Conservation (phyloP, 1,140 invertebrate species). For the Apis cerana region DNA sequence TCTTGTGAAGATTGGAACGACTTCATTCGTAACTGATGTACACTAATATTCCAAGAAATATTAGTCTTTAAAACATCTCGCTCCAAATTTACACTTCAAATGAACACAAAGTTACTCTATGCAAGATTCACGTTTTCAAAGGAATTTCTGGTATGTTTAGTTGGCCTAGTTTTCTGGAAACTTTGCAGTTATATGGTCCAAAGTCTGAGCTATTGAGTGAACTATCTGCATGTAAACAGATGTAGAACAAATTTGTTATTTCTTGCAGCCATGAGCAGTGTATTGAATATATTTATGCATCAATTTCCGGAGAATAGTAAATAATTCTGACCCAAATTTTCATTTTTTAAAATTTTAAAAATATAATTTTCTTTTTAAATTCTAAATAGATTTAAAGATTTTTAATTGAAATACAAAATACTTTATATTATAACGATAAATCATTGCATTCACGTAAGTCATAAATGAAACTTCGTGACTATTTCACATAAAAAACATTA, state of each 20-base stretch:
- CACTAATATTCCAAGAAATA: neutral
- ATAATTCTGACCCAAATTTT: too few species aligned
- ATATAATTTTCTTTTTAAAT: too few species aligned
- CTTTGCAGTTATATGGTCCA: neutral
- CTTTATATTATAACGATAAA: too few species aligned
- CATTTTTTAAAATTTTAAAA: too few species aligned
- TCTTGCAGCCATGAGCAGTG: neutral
- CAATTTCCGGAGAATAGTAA: too few species aligned
- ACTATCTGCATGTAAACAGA: constrained; percentile 37
- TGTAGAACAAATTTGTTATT: constrained; percentile 38
- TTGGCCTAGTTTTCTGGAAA: constrained; percentile 37
- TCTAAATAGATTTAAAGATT: too few species aligned
- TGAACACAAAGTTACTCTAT: neutral
- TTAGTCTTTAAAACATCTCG: neutral
- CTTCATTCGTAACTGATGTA: neutral
- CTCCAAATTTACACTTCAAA: too few species aligned
- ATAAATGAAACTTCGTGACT: too few species aligned
- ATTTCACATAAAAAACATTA: too few species aligned
- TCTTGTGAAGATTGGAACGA: neutral
- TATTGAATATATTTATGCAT: neutral
- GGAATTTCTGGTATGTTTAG: constrained; percentile 46
- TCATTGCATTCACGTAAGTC: too few species aligned
- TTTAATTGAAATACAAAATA: too few species aligned
- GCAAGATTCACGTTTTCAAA: constrained; percentile 26
- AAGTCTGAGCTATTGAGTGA: constrained; percentile 15